A percentile compares a stretch with the other conserved stretches of the same genome.
Conservation (phyloP, 2,113 vertebrate genomes). For the Sinocyclocheilus maitianheensis region DNA sequence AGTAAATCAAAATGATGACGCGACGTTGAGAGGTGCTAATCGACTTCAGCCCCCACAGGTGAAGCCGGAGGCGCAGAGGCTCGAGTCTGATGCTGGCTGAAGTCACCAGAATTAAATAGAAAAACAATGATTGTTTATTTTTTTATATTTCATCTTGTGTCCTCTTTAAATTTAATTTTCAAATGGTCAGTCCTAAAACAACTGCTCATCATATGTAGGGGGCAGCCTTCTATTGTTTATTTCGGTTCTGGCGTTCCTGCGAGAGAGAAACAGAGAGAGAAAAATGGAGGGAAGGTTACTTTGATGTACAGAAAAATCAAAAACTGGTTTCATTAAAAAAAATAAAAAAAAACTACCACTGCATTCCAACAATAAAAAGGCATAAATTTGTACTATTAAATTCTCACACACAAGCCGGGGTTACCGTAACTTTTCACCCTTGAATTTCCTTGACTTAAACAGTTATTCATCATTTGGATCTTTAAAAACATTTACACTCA, state of each 20-base stretch:
- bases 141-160: constrained; percentile 69
- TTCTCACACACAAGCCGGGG: not conserved
- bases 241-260: constrained; percentile 94
- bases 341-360: not conserved
- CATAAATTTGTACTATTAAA: not conserved
- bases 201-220: constrained; percentile 67
- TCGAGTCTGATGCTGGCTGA: constrained; percentile 78
- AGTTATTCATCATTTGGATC: not conserved
- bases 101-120: constrained; percentile 82
- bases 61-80: constrained; percentile 78
- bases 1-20: constrained; percentile 70
- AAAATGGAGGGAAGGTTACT: constrained; percentile 9
- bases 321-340: not conserved
- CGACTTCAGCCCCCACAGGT: constrained; percentile 79
- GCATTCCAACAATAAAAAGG: not conserved
- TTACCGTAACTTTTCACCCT: not conserved
- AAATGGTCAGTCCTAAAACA: constrained; percentile 76
- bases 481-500: not conserved
- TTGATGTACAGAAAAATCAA: not conserved
- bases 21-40: constrained; percentile 75
- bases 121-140: constrained; percentile 68
- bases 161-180: constrained; percentile 67
- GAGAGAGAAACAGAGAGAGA: constrained; percentile 50
- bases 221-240: constrained; percentile 82
- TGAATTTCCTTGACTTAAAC: not conserved